Percentiles rank a stretch among this genome's conserved stretches.
These are phyloP conservation scores for Spheniscus humboldti DNA, from an alignment of 2,797 vertebrate genomes.

Conservation along the genomic window DNA sequence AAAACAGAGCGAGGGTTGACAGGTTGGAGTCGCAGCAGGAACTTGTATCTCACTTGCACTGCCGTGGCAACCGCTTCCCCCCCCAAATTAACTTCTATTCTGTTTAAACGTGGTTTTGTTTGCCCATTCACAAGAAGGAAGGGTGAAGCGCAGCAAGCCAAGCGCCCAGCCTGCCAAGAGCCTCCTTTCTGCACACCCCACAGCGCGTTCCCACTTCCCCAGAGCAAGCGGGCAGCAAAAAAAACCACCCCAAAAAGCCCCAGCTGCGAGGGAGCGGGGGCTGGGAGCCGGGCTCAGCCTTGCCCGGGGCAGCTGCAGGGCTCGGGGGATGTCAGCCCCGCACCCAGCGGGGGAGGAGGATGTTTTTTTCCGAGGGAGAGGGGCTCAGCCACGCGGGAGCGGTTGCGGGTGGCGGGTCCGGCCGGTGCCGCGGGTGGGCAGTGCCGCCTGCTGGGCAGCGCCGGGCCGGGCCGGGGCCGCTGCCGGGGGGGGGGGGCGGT, in stretches of 20 bases:
- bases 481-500: neutral
- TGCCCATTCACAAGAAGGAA: neutral
- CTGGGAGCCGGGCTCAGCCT: neutral
- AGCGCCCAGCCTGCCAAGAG: too few species aligned
- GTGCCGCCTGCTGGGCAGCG: too few species aligned
- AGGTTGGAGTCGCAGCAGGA: neutral
- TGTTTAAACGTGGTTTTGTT: rapidly evolving
- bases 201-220: neutral
- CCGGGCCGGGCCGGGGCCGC: neutral
- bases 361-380: neutral
- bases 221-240: neutral
- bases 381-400: neutral
- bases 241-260: neutral
- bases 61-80: neutral
- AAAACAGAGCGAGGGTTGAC: neutral
- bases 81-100: neutral
- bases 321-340: neutral
- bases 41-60: too few species aligned
- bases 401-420: neutral
- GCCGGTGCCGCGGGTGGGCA: neutral
- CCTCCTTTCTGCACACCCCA: neutral
- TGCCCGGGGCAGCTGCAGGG: neutral
- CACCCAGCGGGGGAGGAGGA: neutral
- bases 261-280: neutral
- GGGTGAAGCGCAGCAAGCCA: neutral